Evolutionary conservation across 2,797 vertebrate species (phyloP).

Genomic region (Arctocebus calabarensis): DNA sequence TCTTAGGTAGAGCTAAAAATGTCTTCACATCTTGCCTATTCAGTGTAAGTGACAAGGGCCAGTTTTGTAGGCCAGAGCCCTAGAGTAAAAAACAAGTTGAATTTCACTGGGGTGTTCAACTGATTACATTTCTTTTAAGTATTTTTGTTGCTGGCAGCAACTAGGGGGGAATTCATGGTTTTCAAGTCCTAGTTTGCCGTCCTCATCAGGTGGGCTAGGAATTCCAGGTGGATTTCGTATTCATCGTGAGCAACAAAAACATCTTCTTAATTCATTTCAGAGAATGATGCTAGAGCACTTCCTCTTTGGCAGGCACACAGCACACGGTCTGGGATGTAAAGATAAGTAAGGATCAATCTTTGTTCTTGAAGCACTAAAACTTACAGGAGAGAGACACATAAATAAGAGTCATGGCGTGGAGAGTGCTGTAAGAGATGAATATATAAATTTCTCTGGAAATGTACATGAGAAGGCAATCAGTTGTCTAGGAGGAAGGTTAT

Average conservation of each 20-base stretch:
- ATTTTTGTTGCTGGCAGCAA: neutral
- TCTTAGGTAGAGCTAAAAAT: neutral
- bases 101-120: neutral
- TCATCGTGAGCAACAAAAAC: neutral
- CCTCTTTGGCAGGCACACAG: neutral
- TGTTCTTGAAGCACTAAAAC: constrained; percentile 61
- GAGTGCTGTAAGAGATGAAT: neutral
- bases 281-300: neutral
- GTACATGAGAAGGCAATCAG: constrained; percentile 53
- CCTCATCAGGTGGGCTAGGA: neutral
- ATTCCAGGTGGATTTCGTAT: neutral
- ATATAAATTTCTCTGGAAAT: constrained; percentile 25
- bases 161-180: neutral
- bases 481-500: constrained; percentile 34
- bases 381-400: neutral
- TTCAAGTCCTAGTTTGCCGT: neutral
- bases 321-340: neutral
- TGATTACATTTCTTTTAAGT: neutral
- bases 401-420: neutral
- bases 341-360: constrained; percentile 19
- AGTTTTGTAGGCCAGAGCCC: neutral
- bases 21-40: neutral
- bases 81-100: neutral
- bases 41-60: neutral
- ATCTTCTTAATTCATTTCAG: constrained; percentile 33